Evolutionary conservation across 2,113 vertebrate genomes (phyloP), one percentile per base, ranked within the genome.

Genomic region (Stictonetta naevosa): DNA sequence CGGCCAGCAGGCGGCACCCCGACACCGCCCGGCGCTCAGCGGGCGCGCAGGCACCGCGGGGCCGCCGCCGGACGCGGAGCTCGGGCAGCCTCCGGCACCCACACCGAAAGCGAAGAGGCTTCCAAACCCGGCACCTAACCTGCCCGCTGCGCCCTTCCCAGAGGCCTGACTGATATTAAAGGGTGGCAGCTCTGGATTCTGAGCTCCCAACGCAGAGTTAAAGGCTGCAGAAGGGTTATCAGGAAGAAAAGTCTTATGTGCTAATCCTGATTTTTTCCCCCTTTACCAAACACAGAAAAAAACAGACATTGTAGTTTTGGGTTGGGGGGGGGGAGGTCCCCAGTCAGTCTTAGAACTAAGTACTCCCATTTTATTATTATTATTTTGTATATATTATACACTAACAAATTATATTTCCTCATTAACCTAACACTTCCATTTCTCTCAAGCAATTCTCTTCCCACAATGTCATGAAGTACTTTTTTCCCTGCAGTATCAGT

Each of bases 61-160:
- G 38, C 38, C 38, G 42, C 42, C 42, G 15, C 42, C 16, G 42
- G 42, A 2, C 42, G 42, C 42, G 17, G 42, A 44, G 42, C 42
- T 44, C 42, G 42, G 42, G 42, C 42, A 44, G 42, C 42, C 42
- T 17, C 42, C 42, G 42, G 42, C 42, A 44, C 16, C 42, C 42
- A 4, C 42, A 44, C 16, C 42, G 16, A 44, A 44, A 8, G 16
- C 42, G 42, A 44, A 17, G 29, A n/a, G 26, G 22, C 9, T 7
- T 16, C 22, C 2, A 53, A 20, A 42, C 10, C 3, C 3, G 0
- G 7, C 38, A 15, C 1, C 40, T 8, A 4, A 38, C 63, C 17
- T 6, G 6, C 1, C 10, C 3, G 1, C 55, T 1, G 44, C 0
- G 74, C 60, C 74, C 0, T 16, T 3, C 13, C 1, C 63, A 1